Base-by-base conservation (phyloP, 2,113 vertebrate genomes). In the Scopus umbretta region DNA sequence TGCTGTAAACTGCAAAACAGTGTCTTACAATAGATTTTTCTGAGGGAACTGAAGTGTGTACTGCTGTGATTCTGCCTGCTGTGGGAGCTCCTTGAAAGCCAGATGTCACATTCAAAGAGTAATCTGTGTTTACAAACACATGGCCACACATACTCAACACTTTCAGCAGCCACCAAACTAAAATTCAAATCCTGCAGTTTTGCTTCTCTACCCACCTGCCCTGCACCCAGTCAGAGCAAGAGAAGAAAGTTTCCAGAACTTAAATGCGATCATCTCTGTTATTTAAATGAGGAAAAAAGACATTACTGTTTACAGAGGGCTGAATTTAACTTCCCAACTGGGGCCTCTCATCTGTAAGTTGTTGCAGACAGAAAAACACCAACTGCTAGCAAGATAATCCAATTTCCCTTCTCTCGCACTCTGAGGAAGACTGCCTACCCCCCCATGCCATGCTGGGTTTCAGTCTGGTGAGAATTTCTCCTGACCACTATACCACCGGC, bases 381-480 rank as follows among this genome's bases (percentile, higher is more conserved):
- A 97, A 98, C 96, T 95, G 95, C 96, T 93, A 95, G 95, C 94
- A 97, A 97, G 95, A 97, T 97, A 98, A 98, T 98, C 97, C 97
- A 97, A 96, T 98, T 98, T 98, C 98, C 94, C 96, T 94, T 96
- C 93, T 92, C 90, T 95, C 5, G 34, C 26, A 25, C 85, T 95
- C 82, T 22, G 92, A 95, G 95, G 83, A 93, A 91, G 83, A 32
- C 38, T 84, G 92, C 88, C 95, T 96, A 29, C 72, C 80, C 96
- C 58, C 62, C 86, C 88, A 40, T 27, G 6, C 94, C 96, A 96
- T 8, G 95, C 97, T 97, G 97, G 95, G 94, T 95, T 97, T 97
- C 94, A 96, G 96, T 93, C 95, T 97, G 96, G 78, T 62, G 80
- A 94, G 94, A 95, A 86, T 86, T 96, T 97, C 95, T 94, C 66